Base-by-base conservation (phyloP, 1,140 invertebrate genomes). In the Apolygus lucorum region DNA sequence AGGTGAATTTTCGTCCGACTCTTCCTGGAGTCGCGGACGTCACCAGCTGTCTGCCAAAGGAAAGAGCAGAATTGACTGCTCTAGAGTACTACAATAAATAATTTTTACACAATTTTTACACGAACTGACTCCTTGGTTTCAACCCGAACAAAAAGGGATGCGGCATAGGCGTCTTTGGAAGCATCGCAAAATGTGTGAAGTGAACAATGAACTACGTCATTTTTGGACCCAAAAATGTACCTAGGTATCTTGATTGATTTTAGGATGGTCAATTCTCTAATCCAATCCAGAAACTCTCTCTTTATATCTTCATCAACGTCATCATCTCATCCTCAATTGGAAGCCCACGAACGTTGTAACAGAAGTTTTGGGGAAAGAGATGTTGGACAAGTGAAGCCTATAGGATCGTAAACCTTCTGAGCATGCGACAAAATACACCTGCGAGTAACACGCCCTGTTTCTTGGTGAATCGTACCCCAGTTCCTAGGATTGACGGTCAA, bases 181-280 rank as follows among this genome's bases (percentile, higher is more conserved):
- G 78, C 77, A 17, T 78, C 77, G 28, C 69, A 72, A 68, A 78
- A 79, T 0, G 75, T 68, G 68, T 79, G 78, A 17, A 78, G 42
- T 11, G 34, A 49, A 17, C 17, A 49, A 17, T 11, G 8, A 24
- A n/a, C 22, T 8, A 8, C 27, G 2, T 27, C 13, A 2, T 25
- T 8, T 22, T 14, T 13, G 2, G 21, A 17, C 2, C 22, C 13
- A 22, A 17, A 13, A 11, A 65, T 22, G 22, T 27, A 65, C 28
- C 63, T 22, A 25, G 63, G 63, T 25, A 65, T 27, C 8, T 28
- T 14, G n/a, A 65, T 28, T 27, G 24, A 2, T 8, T 8, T 14
- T 65, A 65, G 26, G 28, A 25, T 8, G 2, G 22, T 14, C 4
- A 25, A 17, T 17, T 65, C 63, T 24, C 8, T 25, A n/a, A 27